These are phyloP conservation scores for Ditula angustiorana DNA, from an alignment of 2,888 invertebrate genomes.

Conservation along the genomic window DNA sequence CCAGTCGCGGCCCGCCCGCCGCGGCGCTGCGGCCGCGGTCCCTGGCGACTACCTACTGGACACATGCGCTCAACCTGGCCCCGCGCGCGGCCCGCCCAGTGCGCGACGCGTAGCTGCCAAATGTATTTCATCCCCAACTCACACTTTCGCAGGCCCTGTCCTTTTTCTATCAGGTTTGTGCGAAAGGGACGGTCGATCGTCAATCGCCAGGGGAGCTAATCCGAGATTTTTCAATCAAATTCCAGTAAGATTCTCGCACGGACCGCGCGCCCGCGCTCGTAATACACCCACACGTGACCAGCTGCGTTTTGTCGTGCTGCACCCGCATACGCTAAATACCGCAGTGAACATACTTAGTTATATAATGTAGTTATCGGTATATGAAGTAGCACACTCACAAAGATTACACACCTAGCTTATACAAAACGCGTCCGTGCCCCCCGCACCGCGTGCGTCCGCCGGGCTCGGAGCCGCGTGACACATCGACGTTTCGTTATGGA, in stretches of 20 bases:
- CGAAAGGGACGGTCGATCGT: neutral
- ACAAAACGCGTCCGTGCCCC: neutral
- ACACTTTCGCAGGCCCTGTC: neutral
- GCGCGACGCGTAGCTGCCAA: neutral
- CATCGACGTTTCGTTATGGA: neutral
- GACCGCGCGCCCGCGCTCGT: neutral
- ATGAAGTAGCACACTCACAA: constrained; percentile 9
- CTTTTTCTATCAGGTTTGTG: too few relatives aligned
- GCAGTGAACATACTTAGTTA: neutral
- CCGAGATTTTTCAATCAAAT: neutral
- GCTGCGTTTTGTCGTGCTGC: neutral
- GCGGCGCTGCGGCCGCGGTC: neutral
- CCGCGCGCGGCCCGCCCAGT: neutral
- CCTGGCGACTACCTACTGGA: too few relatives aligned
- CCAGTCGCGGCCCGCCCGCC: neutral
- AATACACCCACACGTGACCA: neutral
- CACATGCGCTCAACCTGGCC: neutral
- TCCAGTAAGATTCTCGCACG: neutral
- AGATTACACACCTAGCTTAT: constrained; percentile 2
- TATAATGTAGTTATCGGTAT: neutral
- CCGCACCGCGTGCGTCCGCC: too few relatives aligned
- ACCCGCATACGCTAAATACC: neutral
- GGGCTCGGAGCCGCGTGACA: neutral
- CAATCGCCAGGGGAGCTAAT: neutral
- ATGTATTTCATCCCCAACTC: too few relatives aligned